These are phyloP conservation scores for Diadophis punctatus DNA, from an alignment of 2,113 vertebrate species.

Conservation along the genomic window DNA sequence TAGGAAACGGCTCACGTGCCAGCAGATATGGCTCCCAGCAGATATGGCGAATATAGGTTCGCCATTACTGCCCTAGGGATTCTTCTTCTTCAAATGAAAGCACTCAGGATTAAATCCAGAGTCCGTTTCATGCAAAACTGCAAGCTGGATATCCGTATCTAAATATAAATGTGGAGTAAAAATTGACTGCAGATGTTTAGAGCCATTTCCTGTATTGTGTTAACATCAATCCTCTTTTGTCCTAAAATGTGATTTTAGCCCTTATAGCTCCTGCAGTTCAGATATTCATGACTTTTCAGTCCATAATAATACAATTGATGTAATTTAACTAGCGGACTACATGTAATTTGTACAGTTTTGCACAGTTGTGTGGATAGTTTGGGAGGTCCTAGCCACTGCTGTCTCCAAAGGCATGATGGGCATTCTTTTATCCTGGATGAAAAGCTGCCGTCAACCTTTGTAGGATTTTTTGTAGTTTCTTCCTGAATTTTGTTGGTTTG, in stretches of 20 bases:
- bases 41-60: too few species aligned
- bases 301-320: not conserved
- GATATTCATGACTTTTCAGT: too few species aligned
- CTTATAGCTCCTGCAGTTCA: not conserved
- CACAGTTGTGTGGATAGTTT: not conserved
- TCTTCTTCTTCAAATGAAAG: not conserved
- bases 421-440: not conserved
- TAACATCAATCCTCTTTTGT: not conserved
- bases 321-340: too few species aligned
- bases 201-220: not conserved
- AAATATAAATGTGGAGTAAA: not conserved
- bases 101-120: not conserved
- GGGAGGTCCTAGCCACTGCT: not conserved
- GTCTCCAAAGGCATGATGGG: not conserved
- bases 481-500: not conserved
- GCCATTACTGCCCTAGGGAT: too few species aligned
- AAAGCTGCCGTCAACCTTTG: not conserved
- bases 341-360: not conserved
- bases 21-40: too few species aligned
- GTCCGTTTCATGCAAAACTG: not conserved
- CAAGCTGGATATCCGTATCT: not conserved
- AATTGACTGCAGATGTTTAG: not conserved
- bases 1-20: too few species aligned
- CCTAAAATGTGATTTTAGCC: not conserved
- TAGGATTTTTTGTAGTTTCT: not conserved